A percentile compares a stretch with the other conserved stretches of the same genome.
These are phyloP conservation scores for Noctua comes DNA, from an alignment of 2,888 invertebrate genomes.

Conservation along the genomic window DNA sequence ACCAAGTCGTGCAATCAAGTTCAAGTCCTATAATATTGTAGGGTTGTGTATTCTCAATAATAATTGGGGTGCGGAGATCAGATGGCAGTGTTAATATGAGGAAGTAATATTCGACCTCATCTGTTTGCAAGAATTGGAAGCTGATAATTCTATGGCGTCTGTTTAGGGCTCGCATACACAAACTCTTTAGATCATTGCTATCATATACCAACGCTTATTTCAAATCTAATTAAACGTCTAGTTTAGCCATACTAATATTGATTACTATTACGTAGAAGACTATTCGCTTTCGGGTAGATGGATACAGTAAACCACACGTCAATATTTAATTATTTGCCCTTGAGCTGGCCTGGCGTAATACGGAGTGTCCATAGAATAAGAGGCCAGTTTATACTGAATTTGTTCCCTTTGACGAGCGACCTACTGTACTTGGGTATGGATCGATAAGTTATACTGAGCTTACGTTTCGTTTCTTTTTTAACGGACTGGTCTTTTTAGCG, in stretches of 20 bases:
- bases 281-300: not conserved
- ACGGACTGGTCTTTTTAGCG: not conserved
- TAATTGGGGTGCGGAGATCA: constrained; percentile 27
- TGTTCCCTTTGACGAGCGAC: not conserved
- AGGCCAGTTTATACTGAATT: not conserved
- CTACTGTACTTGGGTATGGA: not conserved
- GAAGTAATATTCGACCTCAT: constrained; percentile 3
- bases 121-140: not conserved
- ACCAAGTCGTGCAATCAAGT: not conserved
- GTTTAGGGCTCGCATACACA: not conserved
- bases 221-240: not conserved
- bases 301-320: not conserved
- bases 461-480: not conserved
- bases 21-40: constrained; percentile 5
- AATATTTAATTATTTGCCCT: not conserved
- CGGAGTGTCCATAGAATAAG: not conserved
- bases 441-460: not conserved
- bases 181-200: not conserved
- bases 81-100: constrained; percentile 15
- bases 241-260: not conserved
- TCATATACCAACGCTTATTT: not conserved
- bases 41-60: constrained; percentile 7
- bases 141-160: constrained; percentile 18
- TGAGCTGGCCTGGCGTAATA: not conserved
- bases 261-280: not conserved